Conservation (phyloP, 2,888 invertebrate genomes). For the Lacanobia wlatinum region DNA sequence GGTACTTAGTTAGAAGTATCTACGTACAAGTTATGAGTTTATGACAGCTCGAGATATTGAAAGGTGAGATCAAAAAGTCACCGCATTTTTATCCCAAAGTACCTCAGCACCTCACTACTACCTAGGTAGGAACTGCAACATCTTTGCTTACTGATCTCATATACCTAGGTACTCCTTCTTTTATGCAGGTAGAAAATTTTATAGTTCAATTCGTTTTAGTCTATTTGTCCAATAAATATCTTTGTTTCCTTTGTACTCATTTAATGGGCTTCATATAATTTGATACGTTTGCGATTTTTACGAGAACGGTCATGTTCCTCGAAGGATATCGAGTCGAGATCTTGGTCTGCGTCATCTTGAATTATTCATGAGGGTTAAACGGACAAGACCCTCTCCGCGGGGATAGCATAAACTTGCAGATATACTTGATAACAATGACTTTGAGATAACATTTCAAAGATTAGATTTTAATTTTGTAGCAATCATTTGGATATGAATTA, state of each 20-base stretch:
- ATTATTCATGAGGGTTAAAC: conserved; percentile 81
- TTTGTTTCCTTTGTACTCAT: conserved; percentile 47
- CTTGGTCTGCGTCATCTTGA: conserved; percentile 74
- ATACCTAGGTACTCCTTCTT: neutral
- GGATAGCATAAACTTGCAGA: conserved; percentile 72
- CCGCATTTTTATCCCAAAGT: no score
- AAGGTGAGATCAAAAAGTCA: no score
- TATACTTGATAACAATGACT: conserved; percentile 75
- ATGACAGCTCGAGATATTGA: no score
- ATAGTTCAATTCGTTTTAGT: conserved; percentile 19
- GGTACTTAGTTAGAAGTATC: no score
- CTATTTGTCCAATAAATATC: conserved; percentile 5
- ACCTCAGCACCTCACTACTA: no score
- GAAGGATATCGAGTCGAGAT: conserved; percentile 74
- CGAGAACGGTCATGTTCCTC: conserved; percentile 71
- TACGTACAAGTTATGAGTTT: no score
- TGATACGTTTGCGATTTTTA: conserved; percentile 69
- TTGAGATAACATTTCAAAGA: conserved; percentile 62
- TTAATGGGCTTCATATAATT: conserved; percentile 58
- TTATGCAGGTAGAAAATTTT: neutral
- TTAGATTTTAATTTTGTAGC: conserved; percentile 50
- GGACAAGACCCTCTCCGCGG: conserved; percentile 73
- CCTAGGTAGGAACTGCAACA: neutral
- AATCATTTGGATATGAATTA: conserved; percentile 10
- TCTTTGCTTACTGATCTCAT: neutral